A percentile compares a stretch with the other conserved stretches of the same genome.
These are phyloP conservation scores for Drosophila gaucha DNA, from an alignment of 2,888 invertebrate genomes.

Conservation along the genomic window DNA sequence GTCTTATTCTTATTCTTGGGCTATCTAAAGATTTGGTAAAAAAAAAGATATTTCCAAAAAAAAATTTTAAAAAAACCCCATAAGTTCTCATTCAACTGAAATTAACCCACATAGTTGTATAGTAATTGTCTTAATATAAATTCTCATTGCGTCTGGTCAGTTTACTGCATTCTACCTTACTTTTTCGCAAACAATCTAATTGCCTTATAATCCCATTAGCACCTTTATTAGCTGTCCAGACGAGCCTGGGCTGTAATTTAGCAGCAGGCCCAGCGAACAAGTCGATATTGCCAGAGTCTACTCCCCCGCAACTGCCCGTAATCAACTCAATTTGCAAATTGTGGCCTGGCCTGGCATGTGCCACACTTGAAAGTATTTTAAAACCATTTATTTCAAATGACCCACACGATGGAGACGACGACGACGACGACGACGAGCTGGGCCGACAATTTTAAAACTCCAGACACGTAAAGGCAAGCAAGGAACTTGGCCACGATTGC, in stretches of 20 bases:
- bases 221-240: slow-evolving; percentile 39
- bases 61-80: neutral
- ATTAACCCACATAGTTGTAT: neutral
- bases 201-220: slow-evolving; percentile 49
- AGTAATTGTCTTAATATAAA: neutral
- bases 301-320: slow-evolving; percentile 11
- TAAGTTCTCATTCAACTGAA: neutral
- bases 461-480: slow-evolving; percentile 65
- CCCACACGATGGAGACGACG: slow-evolving; percentile 40
- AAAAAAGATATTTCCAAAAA: too few relatives aligned
- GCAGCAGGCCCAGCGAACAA: neutral
- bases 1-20: too few relatives aligned
- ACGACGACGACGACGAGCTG: slow-evolving; percentile 25
- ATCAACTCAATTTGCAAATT: slow-evolving; percentile 69
- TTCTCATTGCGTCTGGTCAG: slow-evolving; percentile 1
- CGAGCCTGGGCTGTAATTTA: slow-evolving; percentile 21
- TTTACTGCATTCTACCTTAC: slow-evolving; percentile 7
- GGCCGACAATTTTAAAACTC: slow-evolving; percentile 63
- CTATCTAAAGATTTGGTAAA: too few relatives aligned
- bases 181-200: slow-evolving; percentile 35
- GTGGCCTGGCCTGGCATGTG: slow-evolving; percentile 49
- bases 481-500: slow-evolving; percentile 39
- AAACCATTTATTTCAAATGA: slow-evolving; percentile 73
- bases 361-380: slow-evolving; percentile 68
- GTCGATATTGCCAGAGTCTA: slow-evolving; percentile 9